phyloP scores from a whole-genome alignment of 2,113 vertebrate genomes.

The Mystacornis crossleyi region DNA sequence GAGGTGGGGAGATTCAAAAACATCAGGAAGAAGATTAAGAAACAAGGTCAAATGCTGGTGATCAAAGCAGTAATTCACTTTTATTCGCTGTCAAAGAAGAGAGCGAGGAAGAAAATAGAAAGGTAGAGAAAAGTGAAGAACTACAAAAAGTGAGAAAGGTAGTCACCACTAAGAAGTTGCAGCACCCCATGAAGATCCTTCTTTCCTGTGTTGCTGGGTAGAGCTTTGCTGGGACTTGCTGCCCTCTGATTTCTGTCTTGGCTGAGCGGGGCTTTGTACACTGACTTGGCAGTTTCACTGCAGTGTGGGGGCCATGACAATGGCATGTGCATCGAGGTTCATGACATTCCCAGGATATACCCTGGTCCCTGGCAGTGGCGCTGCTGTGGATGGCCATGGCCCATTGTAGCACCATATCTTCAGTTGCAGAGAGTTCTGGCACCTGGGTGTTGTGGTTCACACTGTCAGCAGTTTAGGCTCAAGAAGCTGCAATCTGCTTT shows the following conservation, averaged over 20 bases:
- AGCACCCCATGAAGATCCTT: neutral
- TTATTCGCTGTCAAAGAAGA: neutral
- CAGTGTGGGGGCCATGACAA: fast-evolving
- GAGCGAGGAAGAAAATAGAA: neutral
- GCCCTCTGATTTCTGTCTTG: fast-evolving
- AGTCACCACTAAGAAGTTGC: neutral
- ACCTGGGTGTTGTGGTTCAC: fast-evolving
- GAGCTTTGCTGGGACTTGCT: neutral
- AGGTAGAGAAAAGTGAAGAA: neutral
- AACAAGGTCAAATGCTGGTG: neutral
- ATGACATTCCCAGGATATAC: neutral
- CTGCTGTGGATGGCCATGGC: neutral
- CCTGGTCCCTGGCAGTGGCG: fast-evolving
- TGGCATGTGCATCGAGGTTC: fast-evolving
- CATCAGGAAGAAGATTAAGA: neutral
- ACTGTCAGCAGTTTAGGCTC: fast-evolving
- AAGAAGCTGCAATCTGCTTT: neutral
- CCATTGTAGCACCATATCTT: fast-evolving
- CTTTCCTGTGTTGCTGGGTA: neutral
- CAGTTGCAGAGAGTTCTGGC: neutral
- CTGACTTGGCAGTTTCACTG: neutral
- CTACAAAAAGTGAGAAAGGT: neutral
- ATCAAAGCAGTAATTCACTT: neutral
- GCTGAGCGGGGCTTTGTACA: fast-evolving
- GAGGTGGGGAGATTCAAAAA: neutral